Percentiles rank a stretch among this genome's conserved stretches.
Evolutionary conservation across 2,888 invertebrate genomes (phyloP).

Genomic region (Ornithoptera alexandrae): DNA sequence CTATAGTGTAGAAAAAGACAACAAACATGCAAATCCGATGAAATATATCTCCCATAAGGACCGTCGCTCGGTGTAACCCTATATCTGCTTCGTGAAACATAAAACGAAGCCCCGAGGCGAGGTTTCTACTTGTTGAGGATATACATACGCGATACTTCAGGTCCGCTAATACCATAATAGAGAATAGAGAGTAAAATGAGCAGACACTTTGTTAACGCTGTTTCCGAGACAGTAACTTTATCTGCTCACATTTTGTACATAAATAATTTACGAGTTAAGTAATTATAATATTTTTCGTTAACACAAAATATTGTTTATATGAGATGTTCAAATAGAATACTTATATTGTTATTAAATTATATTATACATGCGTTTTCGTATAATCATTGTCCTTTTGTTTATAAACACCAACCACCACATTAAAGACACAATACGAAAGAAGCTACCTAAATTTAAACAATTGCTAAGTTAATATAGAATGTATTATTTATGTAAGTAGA

Average conservation of each 20-base stretch:
- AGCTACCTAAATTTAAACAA: too few relatives aligned
- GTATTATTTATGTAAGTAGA: too few relatives aligned
- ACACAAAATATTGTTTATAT: too few relatives aligned
- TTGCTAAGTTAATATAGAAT: too few relatives aligned
- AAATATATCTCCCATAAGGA: constrained; percentile 7
- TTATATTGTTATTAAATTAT: too few relatives aligned
- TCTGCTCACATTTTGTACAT: constrained; percentile 7
- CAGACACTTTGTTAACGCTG: constrained; percentile 29
- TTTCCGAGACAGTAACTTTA: constrained; percentile 5
- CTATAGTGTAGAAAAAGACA: background rate
- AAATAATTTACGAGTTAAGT: background rate
- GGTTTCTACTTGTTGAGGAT: constrained; percentile 22
- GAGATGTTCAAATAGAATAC: too few relatives aligned
- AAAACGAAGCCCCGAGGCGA: constrained; percentile 26
- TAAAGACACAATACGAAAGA: too few relatives aligned
- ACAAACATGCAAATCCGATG: background rate
- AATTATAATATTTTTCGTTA: background rate
- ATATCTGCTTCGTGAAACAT: constrained; percentile 32
- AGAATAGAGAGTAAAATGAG: constrained; percentile 35
- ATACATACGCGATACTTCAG: constrained; percentile 26
- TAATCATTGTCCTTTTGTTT: too few relatives aligned
- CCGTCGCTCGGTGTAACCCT: constrained; percentile 20
- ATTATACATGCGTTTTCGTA: too few relatives aligned
- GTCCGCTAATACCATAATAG: constrained; percentile 36
- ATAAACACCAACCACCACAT: too few relatives aligned